Conservation (phyloP, 1,140 invertebrate species). For the Lasaia peninsularis region DNA sequence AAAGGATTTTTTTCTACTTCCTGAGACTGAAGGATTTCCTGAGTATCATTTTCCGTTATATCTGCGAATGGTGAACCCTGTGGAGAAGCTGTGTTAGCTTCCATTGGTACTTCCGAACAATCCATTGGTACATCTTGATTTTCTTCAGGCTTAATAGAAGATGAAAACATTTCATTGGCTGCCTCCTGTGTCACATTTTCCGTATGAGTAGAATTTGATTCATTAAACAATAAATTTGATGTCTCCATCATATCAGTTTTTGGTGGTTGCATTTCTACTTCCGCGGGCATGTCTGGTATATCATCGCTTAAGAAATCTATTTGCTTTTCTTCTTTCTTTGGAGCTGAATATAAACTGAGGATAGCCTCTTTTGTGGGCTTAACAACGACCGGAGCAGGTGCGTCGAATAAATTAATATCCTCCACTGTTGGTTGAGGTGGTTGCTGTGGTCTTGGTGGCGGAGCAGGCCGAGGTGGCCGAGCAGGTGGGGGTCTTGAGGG, state of each 20-base stretch:
- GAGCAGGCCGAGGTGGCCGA: conserved; percentile 45
- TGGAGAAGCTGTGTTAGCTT: conserved; percentile 23
- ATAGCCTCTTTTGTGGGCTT: conserved; percentile 81
- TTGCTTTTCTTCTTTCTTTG: conserved; percentile 70
- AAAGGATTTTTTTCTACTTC: conserved; percentile 61
- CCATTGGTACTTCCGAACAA: conserved; percentile 44
- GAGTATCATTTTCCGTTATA: conserved; percentile 29
- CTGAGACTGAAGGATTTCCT: conserved; percentile 16
- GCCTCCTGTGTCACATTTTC: conserved; percentile 8
- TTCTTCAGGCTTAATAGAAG: conserved; percentile 14
- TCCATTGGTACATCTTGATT: conserved; percentile 50
- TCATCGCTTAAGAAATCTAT: conserved; percentile 79
- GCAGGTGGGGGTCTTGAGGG: conserved; percentile 52
- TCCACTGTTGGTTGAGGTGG: conserved; percentile 42
- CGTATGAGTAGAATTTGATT: conserved; percentile 6
- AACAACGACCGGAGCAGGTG: conserved; percentile 45
- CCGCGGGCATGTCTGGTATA: conserved; percentile 54
- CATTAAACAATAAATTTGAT: conserved; percentile 28
- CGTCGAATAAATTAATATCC: conserved; percentile 73
- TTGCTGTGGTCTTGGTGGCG: conserved; percentile 43
- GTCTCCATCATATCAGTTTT: conserved; percentile 25
- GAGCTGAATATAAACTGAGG: conserved; percentile 81
- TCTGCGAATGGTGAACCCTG: conserved; percentile 51
- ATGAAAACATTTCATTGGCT: conserved; percentile 19
- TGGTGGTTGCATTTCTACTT: conserved; percentile 36